These are phyloP conservation scores for Coelopa frigida DNA, from an alignment of 1,140 invertebrate species.

Conservation along the genomic window DNA sequence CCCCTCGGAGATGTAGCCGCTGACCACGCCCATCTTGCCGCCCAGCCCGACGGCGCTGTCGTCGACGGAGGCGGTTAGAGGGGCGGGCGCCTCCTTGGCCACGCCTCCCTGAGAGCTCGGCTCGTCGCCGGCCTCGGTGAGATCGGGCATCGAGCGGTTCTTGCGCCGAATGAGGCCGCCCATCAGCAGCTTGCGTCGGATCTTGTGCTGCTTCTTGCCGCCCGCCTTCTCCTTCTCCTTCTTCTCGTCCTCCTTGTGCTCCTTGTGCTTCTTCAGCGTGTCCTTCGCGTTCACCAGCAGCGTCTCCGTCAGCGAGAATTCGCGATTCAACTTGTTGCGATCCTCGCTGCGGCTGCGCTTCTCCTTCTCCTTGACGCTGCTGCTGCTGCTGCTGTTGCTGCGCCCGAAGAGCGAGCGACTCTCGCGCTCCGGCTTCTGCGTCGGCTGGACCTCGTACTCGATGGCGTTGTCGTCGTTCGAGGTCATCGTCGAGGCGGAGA, in stretches of 20 bases:
- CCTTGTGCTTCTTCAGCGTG: constrained; percentile 56
- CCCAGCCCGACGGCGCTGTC: constrained; percentile 62
- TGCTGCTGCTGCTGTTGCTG: constrained; percentile 55
- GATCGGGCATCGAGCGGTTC: constrained; percentile 85
- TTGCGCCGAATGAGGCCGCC: constrained; percentile 80
- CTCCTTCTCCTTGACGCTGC: constrained; percentile 45
- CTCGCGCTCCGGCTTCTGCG: constrained; percentile 49
- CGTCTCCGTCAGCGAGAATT: constrained; percentile 58
- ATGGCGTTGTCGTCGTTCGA: constrained; percentile 52
- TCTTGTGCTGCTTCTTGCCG: constrained; percentile 85
- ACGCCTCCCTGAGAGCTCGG: constrained; percentile 23
- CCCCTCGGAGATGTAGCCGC: constrained; percentile 79
- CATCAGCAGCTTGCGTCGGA: constrained; percentile 79
- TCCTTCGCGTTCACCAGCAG: constrained; percentile 49
- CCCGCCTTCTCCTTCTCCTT: constrained; percentile 63
- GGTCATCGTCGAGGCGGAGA: no score
- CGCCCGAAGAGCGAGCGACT: constrained; percentile 53
- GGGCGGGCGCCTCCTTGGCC: constrained; percentile 31
- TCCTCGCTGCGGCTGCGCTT: constrained; percentile 78
- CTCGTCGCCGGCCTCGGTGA: constrained; percentile 62
- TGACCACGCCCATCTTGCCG: constrained; percentile 55
- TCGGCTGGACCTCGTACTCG: constrained; percentile 30
- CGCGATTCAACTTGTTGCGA: constrained; percentile 62
- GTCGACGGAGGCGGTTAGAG: constrained; percentile 59
- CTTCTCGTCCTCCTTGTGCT: constrained; percentile 56